A percentile compares a stretch with the other conserved stretches of the same genome.
These are phyloP conservation scores for Anguilla japonica DNA, from an alignment of 2,113 vertebrate species.

Conservation along the genomic window DNA sequence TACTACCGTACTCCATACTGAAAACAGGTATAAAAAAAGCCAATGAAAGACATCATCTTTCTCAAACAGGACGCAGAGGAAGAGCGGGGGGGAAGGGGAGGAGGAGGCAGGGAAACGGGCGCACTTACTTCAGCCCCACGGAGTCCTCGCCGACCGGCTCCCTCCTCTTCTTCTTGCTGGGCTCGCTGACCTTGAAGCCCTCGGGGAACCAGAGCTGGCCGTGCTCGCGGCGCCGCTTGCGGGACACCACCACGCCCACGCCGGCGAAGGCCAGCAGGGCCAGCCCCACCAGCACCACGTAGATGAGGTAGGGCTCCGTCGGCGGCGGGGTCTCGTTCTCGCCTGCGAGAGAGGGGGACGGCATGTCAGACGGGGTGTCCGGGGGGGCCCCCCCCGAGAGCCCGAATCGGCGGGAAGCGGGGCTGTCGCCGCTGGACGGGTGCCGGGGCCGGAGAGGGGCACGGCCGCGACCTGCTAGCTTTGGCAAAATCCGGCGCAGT, in stretches of 20 bases:
- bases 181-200: slow-evolving; percentile 93
- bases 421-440: slow-evolving; percentile 41
- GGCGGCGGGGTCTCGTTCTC: slow-evolving; percentile 60
- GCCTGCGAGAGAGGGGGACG: slow-evolving; percentile 69
- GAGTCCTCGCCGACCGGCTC: slow-evolving; percentile 96
- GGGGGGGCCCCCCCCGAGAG: neutral
- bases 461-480: slow-evolving; percentile 26
- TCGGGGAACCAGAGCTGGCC: slow-evolving; percentile 98
- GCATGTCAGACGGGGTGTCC: slow-evolving; percentile 45
- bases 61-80: neutral
- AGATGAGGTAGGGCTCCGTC: slow-evolving; percentile 76
- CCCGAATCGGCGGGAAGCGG: slow-evolving; percentile 35
- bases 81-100: neutral
- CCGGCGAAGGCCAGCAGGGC: slow-evolving; percentile 76
- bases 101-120: neutral
- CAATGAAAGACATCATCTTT: too few species aligned
- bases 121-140: slow-evolving; percentile 92
- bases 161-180: slow-evolving; percentile 94
- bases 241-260: slow-evolving; percentile 86
- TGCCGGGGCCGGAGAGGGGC: slow-evolving; percentile 55
- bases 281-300: slow-evolving; percentile 74
- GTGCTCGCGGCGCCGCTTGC: slow-evolving; percentile 90
- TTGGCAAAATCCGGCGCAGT: slow-evolving; percentile 36
- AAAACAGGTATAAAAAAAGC: too few species aligned
- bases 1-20: slow-evolving; percentile 12